phyloP scores from a whole-genome alignment of 2,113 vertebrate genomes.

The Neodontobutis hainanensis region DNA sequence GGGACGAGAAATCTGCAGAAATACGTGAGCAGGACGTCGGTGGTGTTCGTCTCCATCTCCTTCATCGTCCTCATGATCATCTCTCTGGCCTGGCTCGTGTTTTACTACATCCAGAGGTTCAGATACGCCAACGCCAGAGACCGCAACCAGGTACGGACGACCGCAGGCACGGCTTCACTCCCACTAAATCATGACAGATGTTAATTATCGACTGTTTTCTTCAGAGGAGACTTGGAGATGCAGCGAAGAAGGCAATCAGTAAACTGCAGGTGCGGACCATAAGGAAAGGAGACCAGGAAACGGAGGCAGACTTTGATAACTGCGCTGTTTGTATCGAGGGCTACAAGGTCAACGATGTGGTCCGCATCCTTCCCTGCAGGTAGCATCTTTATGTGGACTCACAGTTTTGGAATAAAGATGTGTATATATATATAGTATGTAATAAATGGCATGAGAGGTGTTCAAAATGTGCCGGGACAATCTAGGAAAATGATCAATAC shows the following conservation, averaged over 20 bases:
- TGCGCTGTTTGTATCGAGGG: constrained; percentile 98
- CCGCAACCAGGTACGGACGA: constrained; percentile 84
- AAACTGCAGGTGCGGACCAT: constrained; percentile 95
- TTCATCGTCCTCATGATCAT: constrained; percentile 99
- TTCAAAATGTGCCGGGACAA: too few relatives aligned
- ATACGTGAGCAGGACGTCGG: constrained; percentile 95
- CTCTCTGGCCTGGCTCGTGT: constrained; percentile 96
- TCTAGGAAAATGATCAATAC: too few relatives aligned
- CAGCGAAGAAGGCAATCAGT: constrained; percentile 97
- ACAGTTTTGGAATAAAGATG: too few relatives aligned
- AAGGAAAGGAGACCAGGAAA: constrained; percentile 97
- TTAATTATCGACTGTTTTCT: too few relatives aligned
- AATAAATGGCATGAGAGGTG: too few relatives aligned
- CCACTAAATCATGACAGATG: too few relatives aligned
- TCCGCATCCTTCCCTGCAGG: constrained; percentile 94
- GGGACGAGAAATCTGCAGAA: constrained; percentile 98
- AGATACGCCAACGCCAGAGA: constrained; percentile 95
- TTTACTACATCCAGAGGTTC: constrained; percentile 98
- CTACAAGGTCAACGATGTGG: constrained; percentile 94
- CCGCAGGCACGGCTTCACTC: neutral
- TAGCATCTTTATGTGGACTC: constrained; percentile 37
- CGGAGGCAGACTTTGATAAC: constrained; percentile 96
- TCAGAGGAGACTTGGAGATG: constrained; percentile 94
- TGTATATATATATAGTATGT: too few relatives aligned
- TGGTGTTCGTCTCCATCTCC: constrained; percentile 98